Percentiles rank a stretch among this genome's conserved stretches.
These are phyloP conservation scores for Platichthys stellatus DNA, from an alignment of 2,113 vertebrate genomes.

Conservation along the genomic window DNA sequence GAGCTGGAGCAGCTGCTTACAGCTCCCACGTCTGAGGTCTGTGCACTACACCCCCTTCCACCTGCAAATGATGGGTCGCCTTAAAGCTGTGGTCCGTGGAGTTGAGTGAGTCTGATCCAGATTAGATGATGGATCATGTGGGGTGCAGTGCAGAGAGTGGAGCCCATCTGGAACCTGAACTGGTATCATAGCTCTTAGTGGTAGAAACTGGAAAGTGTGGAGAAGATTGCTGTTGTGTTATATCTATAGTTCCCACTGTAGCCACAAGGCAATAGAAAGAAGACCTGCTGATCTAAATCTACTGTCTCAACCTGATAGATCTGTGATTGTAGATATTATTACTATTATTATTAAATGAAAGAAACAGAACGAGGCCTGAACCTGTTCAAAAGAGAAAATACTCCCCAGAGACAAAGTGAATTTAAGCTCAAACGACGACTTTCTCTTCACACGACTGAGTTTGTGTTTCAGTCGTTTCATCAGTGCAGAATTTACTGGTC, in stretches of 20 bases:
- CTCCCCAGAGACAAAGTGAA: neutral
- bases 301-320: no score
- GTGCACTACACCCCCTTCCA: conserved; percentile 1
- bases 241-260: no score
- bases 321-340: no score
- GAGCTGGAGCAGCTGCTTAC: conserved; percentile 16
- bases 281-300: no score
- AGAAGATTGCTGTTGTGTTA: no score
- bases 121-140: conserved; percentile 7
- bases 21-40: conserved; percentile 23
- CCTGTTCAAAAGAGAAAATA: neutral
- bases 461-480: conserved; percentile 36
- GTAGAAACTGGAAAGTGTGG: no score
- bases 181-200: no score
- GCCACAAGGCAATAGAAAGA: no score
- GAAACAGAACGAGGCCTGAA: no score
- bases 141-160: neutral
- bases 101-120: neutral
- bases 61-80: neutral
- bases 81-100: conserved; percentile 14
- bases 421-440: neutral
- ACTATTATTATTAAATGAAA: no score
- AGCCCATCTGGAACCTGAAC: neutral
- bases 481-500: conserved; percentile 35
- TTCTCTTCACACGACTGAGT: conserved; percentile 8